Evolutionary conservation across 2,797 vertebrate genomes (phyloP).

Genomic region (Anableps anableps): DNA sequence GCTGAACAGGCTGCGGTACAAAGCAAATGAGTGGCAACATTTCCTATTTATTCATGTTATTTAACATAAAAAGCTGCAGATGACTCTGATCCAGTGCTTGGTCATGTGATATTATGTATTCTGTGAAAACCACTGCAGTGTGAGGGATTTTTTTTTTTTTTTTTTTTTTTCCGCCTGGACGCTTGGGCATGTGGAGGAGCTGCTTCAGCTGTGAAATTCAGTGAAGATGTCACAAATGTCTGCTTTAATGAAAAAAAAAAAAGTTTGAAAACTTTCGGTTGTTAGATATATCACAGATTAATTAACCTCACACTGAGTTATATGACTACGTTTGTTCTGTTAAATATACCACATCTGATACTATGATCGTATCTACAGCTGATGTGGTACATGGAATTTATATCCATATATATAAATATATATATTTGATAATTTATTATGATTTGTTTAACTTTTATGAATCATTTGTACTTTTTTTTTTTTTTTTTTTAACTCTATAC

Average conservation of each 20-base stretch:
- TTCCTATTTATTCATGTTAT: slow-evolving; percentile 54
- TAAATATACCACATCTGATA: slow-evolving; percentile 24
- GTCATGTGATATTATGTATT: slow-evolving; percentile 17
- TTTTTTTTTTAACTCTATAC: slow-evolving; percentile 25
- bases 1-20: background rate
- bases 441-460: slow-evolving; percentile 64
- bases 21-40: slow-evolving; percentile 6
- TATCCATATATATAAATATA: slow-evolving; percentile 16
- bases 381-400: slow-evolving; percentile 25
- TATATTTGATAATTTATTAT: slow-evolving; percentile 70
- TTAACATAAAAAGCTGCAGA: slow-evolving; percentile 8
- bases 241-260: slow-evolving; percentile 16
- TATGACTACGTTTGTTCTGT: slow-evolving; percentile 26
- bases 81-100: background rate
- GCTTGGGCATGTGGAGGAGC: slow-evolving; percentile 11
- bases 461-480: slow-evolving; percentile 51
- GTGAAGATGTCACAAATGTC: slow-evolving; percentile 5
- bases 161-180: slow-evolving; percentile 3
- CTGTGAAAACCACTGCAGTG: slow-evolving; percentile 25
- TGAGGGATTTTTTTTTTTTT: slow-evolving; percentile 15
- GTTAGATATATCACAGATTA: slow-evolving; percentile 18
- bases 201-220: slow-evolving; percentile 27
- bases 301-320: slow-evolving; percentile 38
- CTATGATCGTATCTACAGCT: slow-evolving; percentile 40
- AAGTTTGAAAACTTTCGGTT: slow-evolving; percentile 19